Conservation (phyloP, 2,113 vertebrate genomes). For the Apeltes quadracus region DNA sequence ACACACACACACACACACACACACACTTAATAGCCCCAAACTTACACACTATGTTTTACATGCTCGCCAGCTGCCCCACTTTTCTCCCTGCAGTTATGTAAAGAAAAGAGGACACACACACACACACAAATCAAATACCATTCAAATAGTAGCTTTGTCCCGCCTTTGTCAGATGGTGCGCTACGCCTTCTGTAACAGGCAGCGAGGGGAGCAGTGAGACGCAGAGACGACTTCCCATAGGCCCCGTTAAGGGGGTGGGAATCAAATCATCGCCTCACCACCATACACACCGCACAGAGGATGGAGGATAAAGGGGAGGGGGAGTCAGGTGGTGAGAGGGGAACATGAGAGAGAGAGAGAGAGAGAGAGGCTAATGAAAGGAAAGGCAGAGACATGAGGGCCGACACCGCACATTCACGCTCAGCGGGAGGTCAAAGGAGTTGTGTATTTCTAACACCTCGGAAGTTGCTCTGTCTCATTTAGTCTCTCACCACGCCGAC, state of each 20-base stretch:
- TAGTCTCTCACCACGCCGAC: conserved; percentile 18
- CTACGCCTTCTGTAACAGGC: conserved; percentile 21
- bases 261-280: conserved; percentile 15
- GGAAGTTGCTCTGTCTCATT: conserved; percentile 60
- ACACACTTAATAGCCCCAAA: conserved; percentile 7
- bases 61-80: conserved; percentile 35
- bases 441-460: conserved; percentile 41
- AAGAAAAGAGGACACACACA: conserved; percentile 26
- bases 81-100: conserved; percentile 46
- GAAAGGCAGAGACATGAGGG: conserved; percentile 35
- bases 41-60: conserved; percentile 1
- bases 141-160: conserved; percentile 13
- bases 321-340: conserved; percentile 16
- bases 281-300: conserved; percentile 20
- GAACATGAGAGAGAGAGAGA: conserved; percentile 45
- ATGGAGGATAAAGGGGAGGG: conserved; percentile 5
- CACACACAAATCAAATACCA: conserved; percentile 9
- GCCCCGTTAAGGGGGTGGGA: conserved; percentile 11
- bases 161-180: conserved; percentile 31
- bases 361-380: conserved; percentile 58
- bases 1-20: conserved; percentile 22
- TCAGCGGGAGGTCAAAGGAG: conserved; percentile 53
- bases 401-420: conserved; percentile 55
- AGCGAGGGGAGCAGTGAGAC: conserved; percentile 18
- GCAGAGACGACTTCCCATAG: conserved; percentile 23